phyloP scores from a whole-genome alignment of 2,888 invertebrate species.

The Eurytoma adleriae region DNA sequence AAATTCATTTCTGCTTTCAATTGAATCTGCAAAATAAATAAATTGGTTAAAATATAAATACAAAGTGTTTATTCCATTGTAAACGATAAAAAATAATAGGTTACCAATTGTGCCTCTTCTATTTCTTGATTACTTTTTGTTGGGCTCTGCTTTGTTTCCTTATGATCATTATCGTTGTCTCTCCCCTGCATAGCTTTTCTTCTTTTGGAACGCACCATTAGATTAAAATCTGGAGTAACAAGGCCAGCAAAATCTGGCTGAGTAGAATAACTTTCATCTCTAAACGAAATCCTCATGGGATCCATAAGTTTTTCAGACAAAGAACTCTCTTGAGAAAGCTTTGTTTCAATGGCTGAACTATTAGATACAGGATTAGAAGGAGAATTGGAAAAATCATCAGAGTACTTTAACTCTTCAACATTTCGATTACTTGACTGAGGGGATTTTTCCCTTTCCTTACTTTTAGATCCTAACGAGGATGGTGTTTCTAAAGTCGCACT shows the following conservation, averaged over 20 bases:
- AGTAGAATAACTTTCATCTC: slow-evolving; percentile 68
- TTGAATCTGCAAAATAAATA: slow-evolving; percentile 76
- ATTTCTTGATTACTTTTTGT: slow-evolving; percentile 44
- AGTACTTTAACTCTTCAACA: slow-evolving; percentile 59
- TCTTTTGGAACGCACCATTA: slow-evolving; percentile 66
- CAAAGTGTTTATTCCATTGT: neutral
- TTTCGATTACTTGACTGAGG: slow-evolving; percentile 57
- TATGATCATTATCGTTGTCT: slow-evolving; percentile 48
- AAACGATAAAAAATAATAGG: slow-evolving; percentile 17
- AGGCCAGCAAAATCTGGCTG: slow-evolving; percentile 71
- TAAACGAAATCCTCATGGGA: slow-evolving; percentile 71
- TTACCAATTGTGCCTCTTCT: slow-evolving; percentile 54
- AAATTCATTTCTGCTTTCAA: slow-evolving; percentile 81
- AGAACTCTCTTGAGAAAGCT: slow-evolving; percentile 61
- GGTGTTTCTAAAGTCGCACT: slow-evolving; percentile 55
- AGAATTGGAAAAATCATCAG: slow-evolving; percentile 55
- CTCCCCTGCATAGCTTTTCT: slow-evolving; percentile 59
- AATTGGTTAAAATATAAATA: neutral
- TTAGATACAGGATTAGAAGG: slow-evolving; percentile 29
- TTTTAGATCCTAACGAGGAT: slow-evolving; percentile 58
- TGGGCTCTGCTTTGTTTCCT: slow-evolving; percentile 54
- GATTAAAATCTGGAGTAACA: slow-evolving; percentile 70
- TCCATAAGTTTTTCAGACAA: slow-evolving; percentile 67
- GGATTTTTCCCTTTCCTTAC: slow-evolving; percentile 61
- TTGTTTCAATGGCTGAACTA: slow-evolving; percentile 61